Evolutionary conservation across 2,797 vertebrate genomes (phyloP).

Genomic region (Myotis pilosus): DNA sequence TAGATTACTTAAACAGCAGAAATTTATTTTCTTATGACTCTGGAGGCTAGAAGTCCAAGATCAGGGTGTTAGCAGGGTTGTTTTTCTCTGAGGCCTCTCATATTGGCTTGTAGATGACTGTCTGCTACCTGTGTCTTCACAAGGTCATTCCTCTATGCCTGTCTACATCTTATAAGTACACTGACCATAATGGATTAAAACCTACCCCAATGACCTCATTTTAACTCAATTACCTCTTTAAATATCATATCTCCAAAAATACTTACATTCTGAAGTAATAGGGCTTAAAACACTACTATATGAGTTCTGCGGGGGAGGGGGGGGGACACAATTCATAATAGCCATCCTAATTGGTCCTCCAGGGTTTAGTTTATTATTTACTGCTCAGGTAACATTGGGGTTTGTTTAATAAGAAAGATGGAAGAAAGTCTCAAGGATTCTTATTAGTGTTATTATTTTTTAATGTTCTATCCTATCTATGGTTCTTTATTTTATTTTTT

Average conservation of each 20-base stretch:
- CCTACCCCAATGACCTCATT: neutral
- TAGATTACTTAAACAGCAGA: neutral
- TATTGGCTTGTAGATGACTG: neutral
- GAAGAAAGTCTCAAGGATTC: neutral
- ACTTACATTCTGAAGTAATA: neutral
- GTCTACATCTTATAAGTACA: neutral
- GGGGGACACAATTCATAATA: neutral
- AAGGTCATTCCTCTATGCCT: neutral
- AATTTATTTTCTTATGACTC: neutral
- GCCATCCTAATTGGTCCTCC: neutral
- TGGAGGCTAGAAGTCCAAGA: neutral
- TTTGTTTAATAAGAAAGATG: neutral
- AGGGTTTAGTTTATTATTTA: neutral
- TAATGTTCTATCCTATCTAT: too few relatives aligned
- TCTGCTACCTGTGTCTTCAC: neutral
- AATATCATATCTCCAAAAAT: neutral
- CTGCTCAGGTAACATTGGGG: neutral
- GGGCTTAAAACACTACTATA: neutral
- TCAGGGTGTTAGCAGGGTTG: neutral
- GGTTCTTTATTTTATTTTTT: too few relatives aligned
- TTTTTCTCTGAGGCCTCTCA: neutral
- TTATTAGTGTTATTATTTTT: neutral
- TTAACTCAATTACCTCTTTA: neutral
- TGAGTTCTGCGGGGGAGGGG: neutral
- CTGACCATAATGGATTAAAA: neutral